Base-by-base conservation (phyloP, 2,888 invertebrate genomes). In the Tortrix viridana region DNA sequence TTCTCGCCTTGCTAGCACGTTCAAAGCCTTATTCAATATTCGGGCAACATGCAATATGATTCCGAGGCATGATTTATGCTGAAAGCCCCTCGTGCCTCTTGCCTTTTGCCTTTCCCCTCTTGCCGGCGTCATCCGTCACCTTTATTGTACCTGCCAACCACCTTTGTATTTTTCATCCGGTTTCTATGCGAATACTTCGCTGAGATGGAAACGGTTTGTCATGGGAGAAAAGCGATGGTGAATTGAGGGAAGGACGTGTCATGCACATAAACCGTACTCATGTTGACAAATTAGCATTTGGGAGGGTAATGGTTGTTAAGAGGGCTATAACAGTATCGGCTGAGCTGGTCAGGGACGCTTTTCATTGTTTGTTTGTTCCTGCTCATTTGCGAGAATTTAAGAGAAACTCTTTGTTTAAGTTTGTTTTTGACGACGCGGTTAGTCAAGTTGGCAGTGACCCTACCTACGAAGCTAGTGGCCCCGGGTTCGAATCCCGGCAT, bases 1-100 rank as follows among this genome's bases (percentile, higher is more conserved):
- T 22, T 5, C 46, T 18, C 18, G 18, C 37, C 26, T 47, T 22
- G 44, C 18, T 19, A 57, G 23, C 44, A 52, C 44, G 56, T 52
- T 46, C 62, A 50, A 56, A 56, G 52, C 47, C 63, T 58, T 58
- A 58, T 58, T 63, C 63, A 58, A 63, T 63, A 58, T 63, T 58
- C 63, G 57, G 19, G 41, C 57, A 41, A 43, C 53, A 54, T 47
- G 58, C 57, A 63, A 58, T 63, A 48, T 57, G 46, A 63, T 53
- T 56, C 58, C 50, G 47, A 53, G 52, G 56, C 32, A 58, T 63
- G 63, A 63, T 63, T 63, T 63, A 63, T 63, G 37, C 23, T 23
- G 22, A 46, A 12, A 9, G 19, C 58, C 49, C 19, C 46, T 20
- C n/a, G n/a, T n/a, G 32, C 32, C 32, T 46, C 18, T 7, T 50